Conservation (phyloP, 2,888 invertebrate genomes). For the Lasioglossum leucozonium region DNA sequence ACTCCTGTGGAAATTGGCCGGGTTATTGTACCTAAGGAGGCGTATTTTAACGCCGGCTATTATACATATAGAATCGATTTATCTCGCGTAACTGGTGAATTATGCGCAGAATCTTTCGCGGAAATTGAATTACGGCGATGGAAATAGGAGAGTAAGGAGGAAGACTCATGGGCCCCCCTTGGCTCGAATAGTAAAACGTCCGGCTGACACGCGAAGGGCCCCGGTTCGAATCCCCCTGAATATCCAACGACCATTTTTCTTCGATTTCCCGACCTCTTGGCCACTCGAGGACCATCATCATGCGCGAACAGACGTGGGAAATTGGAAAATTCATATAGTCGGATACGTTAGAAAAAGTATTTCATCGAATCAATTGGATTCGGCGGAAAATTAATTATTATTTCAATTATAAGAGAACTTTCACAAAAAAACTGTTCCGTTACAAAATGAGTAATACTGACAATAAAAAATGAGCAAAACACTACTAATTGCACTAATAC, state of each 20-base stretch:
- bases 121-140: constrained; percentile 25
- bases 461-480: too few species aligned
- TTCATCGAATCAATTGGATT: not conserved
- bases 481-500: not conserved
- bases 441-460: too few species aligned
- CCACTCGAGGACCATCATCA: not conserved
- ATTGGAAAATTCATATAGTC: not conserved
- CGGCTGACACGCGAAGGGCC: constrained; percentile 12
- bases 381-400: not conserved
- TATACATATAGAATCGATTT: constrained; percentile 16
- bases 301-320: not conserved
- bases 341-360: not conserved
- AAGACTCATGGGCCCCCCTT: constrained; percentile 20
- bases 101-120: constrained; percentile 6
- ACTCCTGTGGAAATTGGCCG: constrained; percentile 13
- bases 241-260: constrained; percentile 1
- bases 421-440: too few species aligned
- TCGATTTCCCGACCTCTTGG: constrained; percentile 2
- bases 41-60: constrained; percentile 1
- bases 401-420: not conserved
- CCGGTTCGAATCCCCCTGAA: not conserved
- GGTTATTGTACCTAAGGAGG: constrained; percentile 16
- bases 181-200: constrained; percentile 7
- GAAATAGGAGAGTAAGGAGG: constrained; percentile 3
- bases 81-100: constrained; percentile 15